Conservation (phyloP, 1,140 invertebrate species). For the Bombus sibiricus region DNA sequence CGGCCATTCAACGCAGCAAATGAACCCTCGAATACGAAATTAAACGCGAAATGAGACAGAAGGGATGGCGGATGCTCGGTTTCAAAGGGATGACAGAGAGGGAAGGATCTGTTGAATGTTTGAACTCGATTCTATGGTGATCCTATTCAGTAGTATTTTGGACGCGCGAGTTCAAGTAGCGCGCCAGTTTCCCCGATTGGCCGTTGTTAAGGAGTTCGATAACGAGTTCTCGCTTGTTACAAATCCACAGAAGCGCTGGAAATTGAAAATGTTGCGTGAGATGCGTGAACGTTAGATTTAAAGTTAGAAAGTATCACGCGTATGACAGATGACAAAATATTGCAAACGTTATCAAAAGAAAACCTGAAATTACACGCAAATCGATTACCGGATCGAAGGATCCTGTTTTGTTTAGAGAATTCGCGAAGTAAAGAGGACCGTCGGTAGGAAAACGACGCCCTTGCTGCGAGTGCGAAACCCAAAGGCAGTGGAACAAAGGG, state of each 20-base stretch:
- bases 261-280: background rate
- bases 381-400: background rate
- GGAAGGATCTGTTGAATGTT: conserved; percentile 19
- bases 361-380: no score
- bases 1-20: conserved; percentile 27
- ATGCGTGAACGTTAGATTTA: background rate
- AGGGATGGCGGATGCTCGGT: background rate
- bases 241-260: background rate
- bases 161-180: background rate
- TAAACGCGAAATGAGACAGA: background rate
- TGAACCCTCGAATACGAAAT: conserved; percentile 40
- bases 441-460: background rate
- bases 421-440: background rate
- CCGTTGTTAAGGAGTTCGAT: background rate
- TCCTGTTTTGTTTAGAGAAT: background rate
- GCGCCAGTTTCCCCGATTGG: background rate
- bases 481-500: conserved; percentile 49
- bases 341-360: no score
- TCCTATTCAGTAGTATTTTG: background rate
- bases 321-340: no score
- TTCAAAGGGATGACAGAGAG: conserved; percentile 2
- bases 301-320: background rate
- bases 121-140: background rate
- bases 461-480: conserved; percentile 24
- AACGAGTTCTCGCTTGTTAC: background rate